phyloP scores from a whole-genome alignment of 2,113 vertebrate genomes.

The Elephas maximus region DNA sequence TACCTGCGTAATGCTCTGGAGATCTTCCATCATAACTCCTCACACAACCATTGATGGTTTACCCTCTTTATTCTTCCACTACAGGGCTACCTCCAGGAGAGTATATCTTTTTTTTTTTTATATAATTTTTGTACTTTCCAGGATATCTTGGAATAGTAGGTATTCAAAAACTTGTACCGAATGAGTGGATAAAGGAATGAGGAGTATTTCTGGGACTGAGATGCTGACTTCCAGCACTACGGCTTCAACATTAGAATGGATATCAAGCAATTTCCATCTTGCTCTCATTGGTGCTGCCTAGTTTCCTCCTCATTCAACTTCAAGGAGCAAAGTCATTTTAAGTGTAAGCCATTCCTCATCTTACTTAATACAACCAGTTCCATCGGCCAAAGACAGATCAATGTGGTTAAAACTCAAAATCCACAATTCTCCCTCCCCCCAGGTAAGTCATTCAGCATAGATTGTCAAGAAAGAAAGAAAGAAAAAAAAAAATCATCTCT shows the following conservation, averaged over 20 bases:
- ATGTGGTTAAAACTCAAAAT: background rate
- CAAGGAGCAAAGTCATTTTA: background rate
- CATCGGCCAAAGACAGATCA: background rate
- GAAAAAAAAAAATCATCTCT: background rate
- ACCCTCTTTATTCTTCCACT: background rate
- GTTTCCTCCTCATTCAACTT: background rate
- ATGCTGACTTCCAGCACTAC: background rate
- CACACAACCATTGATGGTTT: background rate
- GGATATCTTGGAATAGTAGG: background rate
- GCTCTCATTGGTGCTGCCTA: background rate
- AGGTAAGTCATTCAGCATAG: background rate
- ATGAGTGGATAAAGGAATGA: background rate
- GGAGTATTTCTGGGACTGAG: background rate
- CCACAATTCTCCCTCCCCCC: background rate
- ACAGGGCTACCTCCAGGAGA: background rate
- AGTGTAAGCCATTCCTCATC: background rate
- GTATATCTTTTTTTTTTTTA: background rate
- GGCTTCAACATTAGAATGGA: background rate
- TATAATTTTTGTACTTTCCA: background rate
- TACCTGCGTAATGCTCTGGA: too few species aligned
- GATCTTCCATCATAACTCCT: rapidly evolving
- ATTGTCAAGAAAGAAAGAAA: background rate
- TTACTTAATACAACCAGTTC: background rate
- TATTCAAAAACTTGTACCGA: background rate
- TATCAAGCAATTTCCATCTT: background rate